phyloP scores from a whole-genome alignment of 37 sponge, comb jelly and placozoan species.

The Haliclona indistincta region DNA sequence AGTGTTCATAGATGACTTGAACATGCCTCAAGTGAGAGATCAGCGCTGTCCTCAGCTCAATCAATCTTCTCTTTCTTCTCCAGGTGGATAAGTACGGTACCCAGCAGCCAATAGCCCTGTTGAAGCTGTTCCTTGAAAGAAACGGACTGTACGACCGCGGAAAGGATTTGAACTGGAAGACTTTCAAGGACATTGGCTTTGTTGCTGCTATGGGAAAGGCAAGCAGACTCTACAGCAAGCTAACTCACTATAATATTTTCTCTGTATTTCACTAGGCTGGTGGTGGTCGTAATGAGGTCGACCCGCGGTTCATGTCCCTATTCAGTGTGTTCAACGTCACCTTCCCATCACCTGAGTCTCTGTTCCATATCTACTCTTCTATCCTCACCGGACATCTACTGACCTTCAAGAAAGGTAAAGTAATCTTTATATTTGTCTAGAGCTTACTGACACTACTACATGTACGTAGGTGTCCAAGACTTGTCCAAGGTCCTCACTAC shows the following conservation, averaged over 20 bases:
- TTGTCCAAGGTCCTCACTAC: constrained; percentile 73
- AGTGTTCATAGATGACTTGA: constrained; percentile 98
- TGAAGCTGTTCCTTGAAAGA: constrained; percentile 93
- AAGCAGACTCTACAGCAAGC: background rate
- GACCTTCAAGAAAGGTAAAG: constrained; percentile 82
- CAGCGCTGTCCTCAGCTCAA: background rate
- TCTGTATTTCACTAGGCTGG: constrained; percentile 69
- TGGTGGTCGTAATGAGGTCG: constrained; percentile 97
- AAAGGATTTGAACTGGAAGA: constrained; percentile 96
- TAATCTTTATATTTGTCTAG: background rate
- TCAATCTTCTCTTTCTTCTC: background rate
- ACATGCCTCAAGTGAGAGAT: constrained; percentile 87
- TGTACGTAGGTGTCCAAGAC: constrained; percentile 49
- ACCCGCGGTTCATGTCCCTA: constrained; percentile 93
- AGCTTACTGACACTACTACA: background rate
- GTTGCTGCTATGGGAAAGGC: constrained; percentile 99
- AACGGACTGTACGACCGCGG: constrained; percentile 99
- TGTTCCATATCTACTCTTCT: constrained; percentile 90
- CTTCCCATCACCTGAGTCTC: constrained; percentile 91
- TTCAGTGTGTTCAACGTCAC: constrained; percentile 95
- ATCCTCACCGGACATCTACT: constrained; percentile 89
- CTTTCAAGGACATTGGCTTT: constrained; percentile 91
- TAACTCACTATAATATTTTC: background rate
- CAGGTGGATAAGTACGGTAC: constrained; percentile 96
- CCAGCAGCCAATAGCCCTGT: constrained; percentile 97